Base-by-base conservation (phyloP, 2,888 invertebrate genomes). In the Drosophila neotestacea region DNA sequence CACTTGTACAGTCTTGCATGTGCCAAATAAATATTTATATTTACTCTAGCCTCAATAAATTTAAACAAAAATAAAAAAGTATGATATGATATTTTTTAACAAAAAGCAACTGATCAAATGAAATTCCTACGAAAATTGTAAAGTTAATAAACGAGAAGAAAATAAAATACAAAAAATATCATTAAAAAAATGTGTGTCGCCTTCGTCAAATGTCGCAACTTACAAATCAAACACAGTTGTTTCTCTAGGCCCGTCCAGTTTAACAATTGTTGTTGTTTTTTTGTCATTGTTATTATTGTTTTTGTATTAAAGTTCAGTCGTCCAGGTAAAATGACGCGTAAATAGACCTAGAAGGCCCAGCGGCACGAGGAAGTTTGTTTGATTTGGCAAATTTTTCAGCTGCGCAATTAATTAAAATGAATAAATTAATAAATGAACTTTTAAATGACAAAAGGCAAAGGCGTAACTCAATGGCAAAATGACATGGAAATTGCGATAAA, bases 41-140 rank as follows among this genome's bases (percentile, higher is more conserved):
- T 62, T 46, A 54, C 58, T 46, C 38, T 36, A 39, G 11, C 22
- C 38, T 30, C 28, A 52, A 16, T 39, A 61, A 44, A 34, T 51
- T 27, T 9, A 39, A 36, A 55, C 36, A 30, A 44, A 58, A 39
- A 58, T 22, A 22, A 58, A 50, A 41, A 16, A 68, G 30, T 39
- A 47, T 30, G 16, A 32, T 10, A 56, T 41, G 47, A 39, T 47
- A 42, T 62, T 51, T 58, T 64, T 52, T 42, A 50, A 62, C 39
- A 44, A 65, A 59, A 68, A 28, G 64, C 83, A 83, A 79, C 81
- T 83, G 83, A 86, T 32, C 59, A 84, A 83, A 83, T 68, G 50
- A 77, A 72, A 79, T 82, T 85, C 75, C 64, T n/a, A n/a, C 11
- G 65, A 61, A 39, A 46, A 52, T 44, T 48, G 47, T 65, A 65